Percentiles rank a stretch among this genome's conserved stretches.
Evolutionary conservation across 2,113 vertebrate species (phyloP).

Genomic region (Saguinus imperator): DNA sequence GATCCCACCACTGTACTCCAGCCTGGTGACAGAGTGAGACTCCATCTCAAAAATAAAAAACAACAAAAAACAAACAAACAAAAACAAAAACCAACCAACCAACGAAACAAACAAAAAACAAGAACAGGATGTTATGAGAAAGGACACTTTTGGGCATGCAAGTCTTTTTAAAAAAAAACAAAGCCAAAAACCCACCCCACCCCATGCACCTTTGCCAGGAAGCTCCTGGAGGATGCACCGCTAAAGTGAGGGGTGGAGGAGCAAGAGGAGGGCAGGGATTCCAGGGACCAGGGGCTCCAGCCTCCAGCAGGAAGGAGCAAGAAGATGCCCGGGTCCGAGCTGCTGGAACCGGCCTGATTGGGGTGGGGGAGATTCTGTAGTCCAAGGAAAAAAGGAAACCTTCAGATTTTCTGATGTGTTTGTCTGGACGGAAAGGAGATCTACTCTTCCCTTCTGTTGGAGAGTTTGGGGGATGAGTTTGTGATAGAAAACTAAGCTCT

Average conservation of each 20-base stretch:
- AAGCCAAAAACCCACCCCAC: neutral
- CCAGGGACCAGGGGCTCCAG: neutral
- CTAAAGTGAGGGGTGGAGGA: fast-evolving
- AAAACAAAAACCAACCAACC: too few relatives aligned
- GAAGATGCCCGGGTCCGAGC: fast-evolving
- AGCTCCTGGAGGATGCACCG: fast-evolving
- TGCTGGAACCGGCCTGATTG: too few relatives aligned
- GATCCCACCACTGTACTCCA: too few relatives aligned
- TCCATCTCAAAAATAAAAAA: too few relatives aligned
- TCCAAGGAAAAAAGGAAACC: neutral
- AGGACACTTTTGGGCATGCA: neutral
- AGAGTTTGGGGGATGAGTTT: neutral
- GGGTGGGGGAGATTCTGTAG: neutral
- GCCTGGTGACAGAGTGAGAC: too few relatives aligned
- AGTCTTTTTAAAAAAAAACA: neutral
- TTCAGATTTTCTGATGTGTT: neutral
- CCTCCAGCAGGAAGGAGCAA: neutral
- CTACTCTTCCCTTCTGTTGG: neutral
- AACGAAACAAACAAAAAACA: neutral
- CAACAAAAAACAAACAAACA: too few relatives aligned
- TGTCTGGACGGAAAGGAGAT: neutral
- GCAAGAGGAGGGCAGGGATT: neutral
- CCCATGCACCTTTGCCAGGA: neutral
- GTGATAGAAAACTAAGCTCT: neutral
- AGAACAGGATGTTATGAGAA: neutral